These are phyloP conservation scores for Solen grandis DNA, from an alignment of 1,140 invertebrate genomes.

Conservation along the genomic window DNA sequence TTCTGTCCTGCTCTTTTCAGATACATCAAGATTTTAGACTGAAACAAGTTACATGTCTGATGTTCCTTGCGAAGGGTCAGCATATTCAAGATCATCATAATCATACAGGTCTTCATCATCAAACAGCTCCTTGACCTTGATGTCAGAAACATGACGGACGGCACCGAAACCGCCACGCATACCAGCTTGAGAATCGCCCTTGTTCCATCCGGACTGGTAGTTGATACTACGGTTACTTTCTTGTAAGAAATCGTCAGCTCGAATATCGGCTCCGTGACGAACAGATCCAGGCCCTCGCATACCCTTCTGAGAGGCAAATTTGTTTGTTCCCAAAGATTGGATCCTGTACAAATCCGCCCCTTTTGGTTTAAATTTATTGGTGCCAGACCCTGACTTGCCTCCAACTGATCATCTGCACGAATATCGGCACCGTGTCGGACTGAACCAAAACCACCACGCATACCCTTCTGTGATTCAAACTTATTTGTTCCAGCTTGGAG, in stretches of 20 bases:
- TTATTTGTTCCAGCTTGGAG: conserved; percentile 97
- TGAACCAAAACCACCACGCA: conserved; percentile 85
- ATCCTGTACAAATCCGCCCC: conserved; percentile 94
- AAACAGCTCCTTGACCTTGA: conserved; percentile 43
- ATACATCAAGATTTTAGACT: no score
- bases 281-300: conserved; percentile 70
- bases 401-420: conserved; percentile 65
- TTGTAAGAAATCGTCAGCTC: conserved; percentile 64
- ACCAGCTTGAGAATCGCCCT: conserved; percentile 82
- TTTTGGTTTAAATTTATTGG: conserved; percentile 97
- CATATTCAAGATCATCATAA: conserved; percentile 53
- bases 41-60: conserved; percentile 45
- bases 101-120: conserved; percentile 83
- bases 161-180: conserved; percentile 78
- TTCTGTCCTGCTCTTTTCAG: no score
- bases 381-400: conserved; percentile 92
- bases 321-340: conserved; percentile 87
- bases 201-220: conserved; percentile 95
- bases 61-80: conserved; percentile 39
- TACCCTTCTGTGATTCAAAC: conserved; percentile 81
- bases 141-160: conserved; percentile 62
- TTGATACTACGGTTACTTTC: conserved; percentile 91
- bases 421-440: conserved; percentile 75
- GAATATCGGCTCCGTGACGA: conserved; percentile 73
- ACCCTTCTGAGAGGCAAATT: conserved; percentile 83